Percentiles rank a stretch among this genome's conserved stretches.
These are phyloP conservation scores for Cephus pulcher DNA, from an alignment of 2,888 invertebrate species.

Conservation along the genomic window DNA sequence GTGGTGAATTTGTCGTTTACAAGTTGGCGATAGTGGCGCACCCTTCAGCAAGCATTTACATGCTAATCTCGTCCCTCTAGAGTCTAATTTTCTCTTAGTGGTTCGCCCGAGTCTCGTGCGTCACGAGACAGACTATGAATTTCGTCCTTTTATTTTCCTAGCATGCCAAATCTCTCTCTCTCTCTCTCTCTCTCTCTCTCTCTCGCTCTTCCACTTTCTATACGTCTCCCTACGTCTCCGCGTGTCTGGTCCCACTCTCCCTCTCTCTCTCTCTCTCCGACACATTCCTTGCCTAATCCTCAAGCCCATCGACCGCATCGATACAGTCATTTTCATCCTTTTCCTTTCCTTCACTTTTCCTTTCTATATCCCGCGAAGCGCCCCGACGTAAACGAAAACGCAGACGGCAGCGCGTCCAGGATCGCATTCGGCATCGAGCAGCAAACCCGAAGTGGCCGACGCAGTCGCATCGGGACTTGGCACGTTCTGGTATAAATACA, in stretches of 20 bases:
- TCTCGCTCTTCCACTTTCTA: constrained; percentile 10
- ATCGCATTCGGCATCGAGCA: constrained; percentile 5
- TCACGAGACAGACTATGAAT: constrained; percentile 36
- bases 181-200: constrained; percentile 18
- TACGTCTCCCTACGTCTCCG: no score
- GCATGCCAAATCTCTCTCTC: constrained; percentile 6
- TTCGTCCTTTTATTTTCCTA: neutral
- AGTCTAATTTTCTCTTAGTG: neutral
- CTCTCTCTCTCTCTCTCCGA: neutral
- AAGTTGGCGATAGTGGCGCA: no score
- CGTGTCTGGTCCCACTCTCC: no score
- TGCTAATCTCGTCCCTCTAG: neutral
- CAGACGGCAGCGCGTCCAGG: neutral
- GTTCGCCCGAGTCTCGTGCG: constrained; percentile 38
- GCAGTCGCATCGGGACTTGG: constrained; percentile 26
- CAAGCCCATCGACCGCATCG: neutral
- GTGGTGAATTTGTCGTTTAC: no score
- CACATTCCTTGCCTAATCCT: neutral
- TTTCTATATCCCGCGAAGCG: neutral
- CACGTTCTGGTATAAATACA: constrained; percentile 58
- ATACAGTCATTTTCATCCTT: neutral
- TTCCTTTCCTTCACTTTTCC: neutral
- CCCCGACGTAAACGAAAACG: neutral
- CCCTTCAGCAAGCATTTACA: neutral
- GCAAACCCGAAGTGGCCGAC: neutral